Evolutionary conservation across 2,888 invertebrate genomes (phyloP).

Genomic region (Spisula subtruncata): DNA sequence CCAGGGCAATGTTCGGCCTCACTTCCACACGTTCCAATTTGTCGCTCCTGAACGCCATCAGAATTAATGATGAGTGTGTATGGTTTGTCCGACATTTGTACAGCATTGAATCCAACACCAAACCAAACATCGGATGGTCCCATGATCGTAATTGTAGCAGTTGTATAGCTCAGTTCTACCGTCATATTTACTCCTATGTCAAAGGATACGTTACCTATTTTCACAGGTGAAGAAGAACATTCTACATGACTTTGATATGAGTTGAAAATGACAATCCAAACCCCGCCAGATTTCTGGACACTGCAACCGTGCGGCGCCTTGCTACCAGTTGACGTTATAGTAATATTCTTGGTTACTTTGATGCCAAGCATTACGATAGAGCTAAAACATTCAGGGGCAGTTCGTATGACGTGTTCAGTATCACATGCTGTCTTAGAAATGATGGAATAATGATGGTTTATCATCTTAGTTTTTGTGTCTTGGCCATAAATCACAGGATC

Average conservation of each 20-base stretch:
- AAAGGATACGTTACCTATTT: conserved; percentile 48
- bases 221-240: conserved; percentile 53
- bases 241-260: conserved; percentile 42
- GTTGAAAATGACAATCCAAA: conserved; percentile 52
- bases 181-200: conserved; percentile 37
- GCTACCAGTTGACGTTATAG: conserved; percentile 43
- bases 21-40: conserved; percentile 70
- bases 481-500: conserved; percentile 63
- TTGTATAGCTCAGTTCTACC: conserved; percentile 38
- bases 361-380: conserved; percentile 54
- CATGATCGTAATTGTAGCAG: conserved; percentile 53
- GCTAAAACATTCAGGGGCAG: conserved; percentile 48
- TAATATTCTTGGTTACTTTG: conserved; percentile 47
- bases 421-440: conserved; percentile 53
- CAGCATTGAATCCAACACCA: conserved; percentile 64
- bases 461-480: conserved; percentile 55
- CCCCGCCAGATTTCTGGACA: conserved; percentile 37
- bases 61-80: conserved; percentile 64
- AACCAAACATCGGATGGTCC: conserved; percentile 66
- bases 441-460: conserved; percentile 54
- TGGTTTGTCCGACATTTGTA: conserved; percentile 61
- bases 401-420: not conserved
- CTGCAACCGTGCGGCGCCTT: conserved; percentile 57
- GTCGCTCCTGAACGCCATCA: conserved; percentile 58
- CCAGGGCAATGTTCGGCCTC: conserved; percentile 70